Conservation (phyloP, 2,797 vertebrate genomes). For the Dallia pectoralis region DNA sequence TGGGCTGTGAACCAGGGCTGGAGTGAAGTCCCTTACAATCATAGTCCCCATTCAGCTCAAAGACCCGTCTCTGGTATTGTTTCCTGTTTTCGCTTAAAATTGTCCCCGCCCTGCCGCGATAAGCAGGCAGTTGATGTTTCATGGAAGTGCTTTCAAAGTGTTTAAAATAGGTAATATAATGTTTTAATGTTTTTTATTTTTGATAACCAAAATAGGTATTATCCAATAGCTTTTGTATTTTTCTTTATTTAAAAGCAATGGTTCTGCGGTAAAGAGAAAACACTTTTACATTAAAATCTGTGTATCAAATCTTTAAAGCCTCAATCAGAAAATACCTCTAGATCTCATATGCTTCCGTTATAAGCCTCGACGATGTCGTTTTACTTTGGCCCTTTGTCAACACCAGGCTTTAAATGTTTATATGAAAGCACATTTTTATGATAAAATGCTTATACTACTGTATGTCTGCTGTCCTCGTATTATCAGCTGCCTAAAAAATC, state of each 20-base stretch:
- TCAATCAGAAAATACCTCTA: neutral
- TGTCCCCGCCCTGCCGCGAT: neutral
- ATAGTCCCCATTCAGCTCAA: no score
- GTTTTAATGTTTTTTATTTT: neutral
- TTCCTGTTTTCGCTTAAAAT: neutral
- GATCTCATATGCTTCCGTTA: neutral
- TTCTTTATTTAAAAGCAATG: no score
- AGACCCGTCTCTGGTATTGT: no score
- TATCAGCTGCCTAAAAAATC: neutral
- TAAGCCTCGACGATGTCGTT: neutral
- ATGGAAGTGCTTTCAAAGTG: neutral
- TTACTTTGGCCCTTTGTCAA: neutral
- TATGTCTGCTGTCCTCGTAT: neutral
- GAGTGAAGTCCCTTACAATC: no score
- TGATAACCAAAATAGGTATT: no score
- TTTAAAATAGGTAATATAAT: neutral
- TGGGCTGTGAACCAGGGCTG: neutral
- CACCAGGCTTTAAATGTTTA: slow-evolving; percentile 52
- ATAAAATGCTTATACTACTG: neutral
- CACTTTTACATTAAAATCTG: no score
- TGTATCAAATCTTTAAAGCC: no score
- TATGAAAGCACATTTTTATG: slow-evolving; percentile 26
- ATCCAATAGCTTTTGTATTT: no score
- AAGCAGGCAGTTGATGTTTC: neutral
- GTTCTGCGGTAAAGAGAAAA: no score